phyloP scores from a whole-genome alignment of 2,888 invertebrate genomes.

The Tinea semifulvella region DNA sequence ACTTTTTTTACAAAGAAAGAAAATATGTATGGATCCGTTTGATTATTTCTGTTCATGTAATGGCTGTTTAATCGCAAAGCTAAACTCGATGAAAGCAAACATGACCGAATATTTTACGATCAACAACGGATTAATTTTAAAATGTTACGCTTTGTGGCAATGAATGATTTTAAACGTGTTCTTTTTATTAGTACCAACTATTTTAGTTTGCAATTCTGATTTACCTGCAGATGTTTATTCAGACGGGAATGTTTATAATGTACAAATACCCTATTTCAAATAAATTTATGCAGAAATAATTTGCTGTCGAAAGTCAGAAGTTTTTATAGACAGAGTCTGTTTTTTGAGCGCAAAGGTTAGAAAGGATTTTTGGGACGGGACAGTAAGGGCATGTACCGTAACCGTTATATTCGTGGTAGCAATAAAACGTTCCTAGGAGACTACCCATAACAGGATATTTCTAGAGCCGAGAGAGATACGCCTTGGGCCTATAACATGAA shows the following conservation, averaged over 20 bases:
- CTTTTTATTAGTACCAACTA: constrained; percentile 39
- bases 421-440: too few species aligned
- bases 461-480: too few species aligned
- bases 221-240: constrained; percentile 58
- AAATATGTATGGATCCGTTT: constrained; percentile 64
- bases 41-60: constrained; percentile 67
- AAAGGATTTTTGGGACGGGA: too few species aligned
- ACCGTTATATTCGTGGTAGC: too few species aligned
- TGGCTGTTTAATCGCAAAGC: constrained; percentile 67
- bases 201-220: constrained; percentile 62
- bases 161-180: constrained; percentile 50
- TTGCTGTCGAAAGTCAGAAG: constrained; percentile 38
- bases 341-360: too few species aligned
- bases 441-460: too few species aligned
- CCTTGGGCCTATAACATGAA: too few species aligned
- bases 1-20: too few species aligned
- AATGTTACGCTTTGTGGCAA: constrained; percentile 56
- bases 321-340: background rate
- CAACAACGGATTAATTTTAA: constrained; percentile 58
- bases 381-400: too few species aligned
- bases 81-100: constrained; percentile 64
- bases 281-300: constrained; percentile 54
- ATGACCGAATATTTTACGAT: constrained; percentile 64
- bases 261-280: constrained; percentile 55
- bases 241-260: constrained; percentile 59